Conservation (phyloP, 2,888 invertebrate species). For the Platypus cylindrus region DNA sequence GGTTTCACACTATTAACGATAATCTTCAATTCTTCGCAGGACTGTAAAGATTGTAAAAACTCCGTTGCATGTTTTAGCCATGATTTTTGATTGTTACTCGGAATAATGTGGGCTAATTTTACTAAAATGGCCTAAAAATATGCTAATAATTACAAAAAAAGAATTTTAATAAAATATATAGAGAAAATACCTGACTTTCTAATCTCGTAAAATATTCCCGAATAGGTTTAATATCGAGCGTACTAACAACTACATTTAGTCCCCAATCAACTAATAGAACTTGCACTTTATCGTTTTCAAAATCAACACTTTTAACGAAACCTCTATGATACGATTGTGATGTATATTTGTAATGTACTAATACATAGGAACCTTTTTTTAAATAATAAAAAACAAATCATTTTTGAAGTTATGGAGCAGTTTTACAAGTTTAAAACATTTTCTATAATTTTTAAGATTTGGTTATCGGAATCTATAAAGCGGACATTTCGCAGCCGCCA, state of each 20-base stretch:
- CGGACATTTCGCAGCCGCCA: too few relatives aligned
- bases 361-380: slow-evolving; percentile 41
- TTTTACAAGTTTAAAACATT: too few relatives aligned
- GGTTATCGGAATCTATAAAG: too few relatives aligned
- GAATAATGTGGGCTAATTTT: slow-evolving; percentile 35
- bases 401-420: too few relatives aligned
- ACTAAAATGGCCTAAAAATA: slow-evolving; percentile 33
- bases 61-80: slow-evolving; percentile 32
- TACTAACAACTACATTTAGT: slow-evolving; percentile 36
- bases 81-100: slow-evolving; percentile 25
- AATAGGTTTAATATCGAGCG: slow-evolving; percentile 40
- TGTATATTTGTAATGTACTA: slow-evolving; percentile 32
- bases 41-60: slow-evolving; percentile 30
- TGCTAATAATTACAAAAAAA: neutral
- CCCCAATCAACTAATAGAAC: slow-evolving; percentile 56
- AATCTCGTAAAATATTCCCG: slow-evolving; percentile 26
- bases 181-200: slow-evolving; percentile 25
- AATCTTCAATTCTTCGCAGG: slow-evolving; percentile 31
- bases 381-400: slow-evolving; percentile 2
- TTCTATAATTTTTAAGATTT: too few relatives aligned
- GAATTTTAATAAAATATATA: neutral
- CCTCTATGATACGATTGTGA: slow-evolving; percentile 47
- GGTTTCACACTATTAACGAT: slow-evolving; percentile 27
- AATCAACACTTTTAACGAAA: slow-evolving; percentile 36
- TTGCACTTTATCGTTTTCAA: slow-evolving; percentile 36